Evolutionary conservation across 2,113 vertebrate species (phyloP), one percentile per base, ranked within the genome.

Genomic region (Turnix velox): DNA sequence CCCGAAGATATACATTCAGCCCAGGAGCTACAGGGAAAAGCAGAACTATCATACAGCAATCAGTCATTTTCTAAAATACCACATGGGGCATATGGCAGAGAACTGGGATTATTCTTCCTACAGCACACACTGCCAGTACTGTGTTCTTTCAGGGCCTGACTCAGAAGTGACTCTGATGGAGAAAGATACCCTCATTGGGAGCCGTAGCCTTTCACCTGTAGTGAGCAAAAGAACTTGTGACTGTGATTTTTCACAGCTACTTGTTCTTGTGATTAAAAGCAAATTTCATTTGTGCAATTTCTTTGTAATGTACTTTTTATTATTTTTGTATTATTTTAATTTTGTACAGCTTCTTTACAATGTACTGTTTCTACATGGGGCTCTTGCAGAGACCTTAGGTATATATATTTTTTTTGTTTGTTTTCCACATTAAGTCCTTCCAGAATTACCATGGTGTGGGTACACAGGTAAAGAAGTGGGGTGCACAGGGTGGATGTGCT

Each of bases 21-120:
- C 85, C 69, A 51, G 66, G 87, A 95, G 92, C 93, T 91, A 79
- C 78, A 58, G 78, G 90, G 93, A 83, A 95, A 90, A 86, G 79
- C 80, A 93, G 77, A 87, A 72, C 59, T 59, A 84, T 92, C 59
- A 37, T 20, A 51, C 86, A 88, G 57, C 76, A 51, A 74, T 93
- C 94, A 92, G 79, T 74, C 61, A 61, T 88, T 77, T 92, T 95
- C 77, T 18, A 40, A 86, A 93, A 84, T 55, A 81, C 73, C 57
- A 68, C 88, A 80, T 67, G 83, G 79, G 72, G 72, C 65, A 66
- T 61, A 80, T 88, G 88, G 86, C 80, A 96, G 86, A 87, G 80
- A 82, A 61, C 25, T 14, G 93, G 63, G 61, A 43, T 84, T 71
- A 55, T 81, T 81, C 52, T 94, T 83, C 59, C 51, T 48, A 33